Percentiles rank a stretch among this genome's conserved stretches.
phyloP scores from a whole-genome alignment of 2,113 vertebrate species.

The Phalacrocorax brasilianus region DNA sequence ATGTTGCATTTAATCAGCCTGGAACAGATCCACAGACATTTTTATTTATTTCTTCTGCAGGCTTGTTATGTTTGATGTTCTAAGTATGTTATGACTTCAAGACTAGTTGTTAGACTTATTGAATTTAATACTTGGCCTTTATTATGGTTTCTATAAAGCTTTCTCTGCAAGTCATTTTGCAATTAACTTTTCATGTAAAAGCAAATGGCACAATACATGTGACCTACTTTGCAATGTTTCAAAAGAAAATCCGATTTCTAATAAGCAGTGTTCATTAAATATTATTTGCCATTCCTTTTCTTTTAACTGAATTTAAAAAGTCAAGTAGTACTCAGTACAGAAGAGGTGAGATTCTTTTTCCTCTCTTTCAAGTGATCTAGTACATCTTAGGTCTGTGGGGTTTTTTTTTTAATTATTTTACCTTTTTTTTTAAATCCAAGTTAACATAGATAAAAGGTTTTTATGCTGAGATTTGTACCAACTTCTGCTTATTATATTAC shows the following conservation, averaged over 20 bases:
- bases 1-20: neutral
- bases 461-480: neutral
- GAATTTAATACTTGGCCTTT: neutral
- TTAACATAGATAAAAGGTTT: neutral
- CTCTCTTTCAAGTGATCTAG: neutral
- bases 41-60: neutral
- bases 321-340: neutral
- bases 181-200: slow-evolving; percentile 13
- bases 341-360: neutral
- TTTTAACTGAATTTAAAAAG: neutral
- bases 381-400: neutral
- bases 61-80: neutral
- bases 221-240: slow-evolving; percentile 22
- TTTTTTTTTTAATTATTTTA: neutral
- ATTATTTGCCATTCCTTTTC: neutral
- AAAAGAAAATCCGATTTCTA: slow-evolving; percentile 6
- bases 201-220: neutral
- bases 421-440: neutral
- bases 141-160: neutral
- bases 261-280: neutral
- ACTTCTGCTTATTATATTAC: neutral
- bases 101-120: neutral
- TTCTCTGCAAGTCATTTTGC: neutral
- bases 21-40: neutral
- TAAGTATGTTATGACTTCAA: neutral